Conservation (phyloP, 2,888 invertebrate genomes). For the Stenchaetothrips biformis region DNA sequence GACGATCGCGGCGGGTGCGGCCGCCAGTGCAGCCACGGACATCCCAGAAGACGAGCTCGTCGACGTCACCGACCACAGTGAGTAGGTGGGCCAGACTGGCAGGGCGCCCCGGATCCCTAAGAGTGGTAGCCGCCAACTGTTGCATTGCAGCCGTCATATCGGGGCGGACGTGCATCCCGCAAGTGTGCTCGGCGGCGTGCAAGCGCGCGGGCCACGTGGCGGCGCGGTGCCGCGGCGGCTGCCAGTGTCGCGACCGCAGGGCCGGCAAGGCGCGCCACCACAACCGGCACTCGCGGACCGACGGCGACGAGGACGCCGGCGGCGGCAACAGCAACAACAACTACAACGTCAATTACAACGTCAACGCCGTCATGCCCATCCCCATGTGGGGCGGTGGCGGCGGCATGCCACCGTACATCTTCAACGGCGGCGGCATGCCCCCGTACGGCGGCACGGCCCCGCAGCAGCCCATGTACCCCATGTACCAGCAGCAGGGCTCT, state of each 20-base stretch:
- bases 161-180: not conserved
- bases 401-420: not conserved
- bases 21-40: not conserved
- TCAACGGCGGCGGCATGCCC: not conserved
- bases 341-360: conserved; percentile 11
- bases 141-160: not conserved
- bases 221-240: not conserved
- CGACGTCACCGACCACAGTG: not conserved
- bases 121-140: not conserved
- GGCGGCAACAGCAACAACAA: not conserved
- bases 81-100: not conserved
- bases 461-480: not conserved
- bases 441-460: not conserved
- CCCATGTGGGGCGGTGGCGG: not conserved
- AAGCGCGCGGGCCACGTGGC: not conserved
- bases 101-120: not conserved
- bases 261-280: not conserved
- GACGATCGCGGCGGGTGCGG: not conserved
- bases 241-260: conserved; percentile 2
- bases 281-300: no score
- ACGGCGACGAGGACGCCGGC: not conserved
- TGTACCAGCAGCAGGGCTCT: not conserved
- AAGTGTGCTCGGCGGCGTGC: not conserved
- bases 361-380: not conserved
- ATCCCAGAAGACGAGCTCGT: not conserved